Evolutionary conservation across 2,797 vertebrate genomes (phyloP).

Genomic region (Odontamblyopus lacepedii): DNA sequence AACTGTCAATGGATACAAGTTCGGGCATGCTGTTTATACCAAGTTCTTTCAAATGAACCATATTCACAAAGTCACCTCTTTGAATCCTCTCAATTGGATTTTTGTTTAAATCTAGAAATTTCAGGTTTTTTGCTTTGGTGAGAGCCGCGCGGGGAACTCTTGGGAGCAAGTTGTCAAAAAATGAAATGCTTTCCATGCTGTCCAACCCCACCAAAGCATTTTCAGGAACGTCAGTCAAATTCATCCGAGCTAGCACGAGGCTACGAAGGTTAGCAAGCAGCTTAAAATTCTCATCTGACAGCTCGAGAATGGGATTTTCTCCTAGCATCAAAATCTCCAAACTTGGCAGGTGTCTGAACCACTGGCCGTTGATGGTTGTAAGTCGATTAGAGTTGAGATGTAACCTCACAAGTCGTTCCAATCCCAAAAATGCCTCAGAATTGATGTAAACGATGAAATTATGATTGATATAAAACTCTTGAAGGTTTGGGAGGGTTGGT

Average conservation of each 20-base stretch:
- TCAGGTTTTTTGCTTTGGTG: constrained; percentile 84
- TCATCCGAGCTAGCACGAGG: constrained; percentile 90
- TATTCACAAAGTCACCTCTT: constrained; percentile 89
- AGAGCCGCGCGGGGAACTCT: constrained; percentile 77
- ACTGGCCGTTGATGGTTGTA: constrained; percentile 82
- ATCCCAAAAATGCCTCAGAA: constrained; percentile 84
- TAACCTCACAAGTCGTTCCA: constrained; percentile 86
- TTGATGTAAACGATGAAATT: constrained; percentile 87
- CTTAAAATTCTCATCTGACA: constrained; percentile 87
- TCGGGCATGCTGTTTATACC: constrained; percentile 96
- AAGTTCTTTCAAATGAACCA: constrained; percentile 91
- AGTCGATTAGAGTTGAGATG: constrained; percentile 93
- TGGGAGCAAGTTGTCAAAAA: constrained; percentile 89
- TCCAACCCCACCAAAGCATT: constrained; percentile 86
- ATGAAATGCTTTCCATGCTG: constrained; percentile 92
- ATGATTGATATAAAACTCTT: constrained; percentile 95
- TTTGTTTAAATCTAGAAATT: constrained; percentile 95
- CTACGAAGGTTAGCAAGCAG: constrained; percentile 88
- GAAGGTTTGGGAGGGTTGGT: constrained; percentile 82
- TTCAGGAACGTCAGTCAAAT: constrained; percentile 88
- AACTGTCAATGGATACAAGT: constrained; percentile 88
- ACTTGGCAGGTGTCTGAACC: constrained; percentile 87
- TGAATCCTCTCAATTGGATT: constrained; percentile 91
- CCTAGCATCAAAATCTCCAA: constrained; percentile 94
- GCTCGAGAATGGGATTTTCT: constrained; percentile 89